Evolutionary conservation across 2,888 invertebrate species (phyloP), one percentile per base, ranked within the genome.

Genomic region (Drosophila seclusa): DNA sequence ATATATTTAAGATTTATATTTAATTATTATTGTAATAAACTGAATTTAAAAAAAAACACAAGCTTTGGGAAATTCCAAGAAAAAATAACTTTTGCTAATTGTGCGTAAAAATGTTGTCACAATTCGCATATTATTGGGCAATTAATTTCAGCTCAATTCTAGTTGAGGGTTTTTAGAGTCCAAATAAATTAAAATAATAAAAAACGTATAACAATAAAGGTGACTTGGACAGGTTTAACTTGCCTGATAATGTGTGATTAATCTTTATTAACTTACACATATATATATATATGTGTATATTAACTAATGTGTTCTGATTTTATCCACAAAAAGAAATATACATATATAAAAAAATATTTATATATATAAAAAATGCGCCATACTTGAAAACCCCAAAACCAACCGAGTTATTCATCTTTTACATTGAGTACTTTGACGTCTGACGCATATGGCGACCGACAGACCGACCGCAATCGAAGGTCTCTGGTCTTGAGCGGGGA

Each of bases 391-490:
- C 27, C 53, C n/a, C 34, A 57, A 57, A 57, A 32, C 57, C 21
- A 73, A 65, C 45, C 57, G 73, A 61, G 32, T 60, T 66, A 58
- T 73, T 73, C 24, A 49, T 61, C 24, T 73, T 73, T 61, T 31
- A 38, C 53, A 63, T 64, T 69, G 67, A 70, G 60, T 52, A 74
- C 53, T 57, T 61, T 65, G 49, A 42, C 54, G 53, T 49, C 11
- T 45, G 24, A 45, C 24, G 45, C 24, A 16, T 24, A 24, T 45
- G 7, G 16, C 45, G 24, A 45, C 8, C 32, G 13, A 16, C n/a
- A 38, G 58, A 48, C 27, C n/a, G 40, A 62, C 42, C 52, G 38
- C 57, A 60, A 42, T 7, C 21, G 27, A 45, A 57, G 50, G 40
- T 60, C 61, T 50, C 34, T 40, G 36, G 42, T 58, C 40, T 65